Evolutionary conservation across 1,140 invertebrate species (phyloP).

Genomic region (Chrysopa pallens): DNA sequence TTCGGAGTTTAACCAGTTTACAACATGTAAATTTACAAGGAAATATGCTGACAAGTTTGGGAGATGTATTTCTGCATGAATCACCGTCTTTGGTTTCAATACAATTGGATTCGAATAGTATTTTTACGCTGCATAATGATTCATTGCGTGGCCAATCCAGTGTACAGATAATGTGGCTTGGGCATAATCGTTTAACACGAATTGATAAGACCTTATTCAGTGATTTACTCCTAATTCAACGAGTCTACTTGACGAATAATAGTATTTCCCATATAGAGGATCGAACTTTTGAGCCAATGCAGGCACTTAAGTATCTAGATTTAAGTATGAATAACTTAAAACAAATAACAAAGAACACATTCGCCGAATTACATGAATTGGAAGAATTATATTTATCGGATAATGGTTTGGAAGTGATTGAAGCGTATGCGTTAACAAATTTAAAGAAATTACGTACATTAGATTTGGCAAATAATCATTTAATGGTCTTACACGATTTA

Average conservation of each 20-base stretch:
- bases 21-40: slow-evolving; percentile 77
- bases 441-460: slow-evolving; percentile 37
- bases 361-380: slow-evolving; percentile 45
- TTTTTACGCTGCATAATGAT: slow-evolving; percentile 56
- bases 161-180: slow-evolving; percentile 72
- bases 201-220: slow-evolving; percentile 53
- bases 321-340: slow-evolving; percentile 54
- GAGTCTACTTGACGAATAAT: slow-evolving; percentile 70
- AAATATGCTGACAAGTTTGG: slow-evolving; percentile 55
- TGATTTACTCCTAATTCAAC: slow-evolving; percentile 53
- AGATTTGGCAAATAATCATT: slow-evolving; percentile 41
- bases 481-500: slow-evolving; percentile 29
- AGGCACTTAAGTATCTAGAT: slow-evolving; percentile 56
- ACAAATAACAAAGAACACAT: slow-evolving; percentile 43
- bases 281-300: slow-evolving; percentile 55
- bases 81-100: slow-evolving; percentile 64
- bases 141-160: slow-evolving; percentile 59
- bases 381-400: slow-evolving; percentile 43
- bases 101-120: slow-evolving; percentile 67
- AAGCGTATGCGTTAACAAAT: slow-evolving; percentile 34
- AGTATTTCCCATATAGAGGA: slow-evolving; percentile 62
- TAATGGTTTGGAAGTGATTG: slow-evolving; percentile 34
- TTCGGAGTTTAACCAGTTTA: slow-evolving; percentile 63
- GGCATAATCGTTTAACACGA: slow-evolving; percentile 59
- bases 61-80: slow-evolving; percentile 61